Evolutionary conservation across 2,113 vertebrate genomes (phyloP), one percentile per base, ranked within the genome.

Genomic region (Scartelaos histophorus): DNA sequence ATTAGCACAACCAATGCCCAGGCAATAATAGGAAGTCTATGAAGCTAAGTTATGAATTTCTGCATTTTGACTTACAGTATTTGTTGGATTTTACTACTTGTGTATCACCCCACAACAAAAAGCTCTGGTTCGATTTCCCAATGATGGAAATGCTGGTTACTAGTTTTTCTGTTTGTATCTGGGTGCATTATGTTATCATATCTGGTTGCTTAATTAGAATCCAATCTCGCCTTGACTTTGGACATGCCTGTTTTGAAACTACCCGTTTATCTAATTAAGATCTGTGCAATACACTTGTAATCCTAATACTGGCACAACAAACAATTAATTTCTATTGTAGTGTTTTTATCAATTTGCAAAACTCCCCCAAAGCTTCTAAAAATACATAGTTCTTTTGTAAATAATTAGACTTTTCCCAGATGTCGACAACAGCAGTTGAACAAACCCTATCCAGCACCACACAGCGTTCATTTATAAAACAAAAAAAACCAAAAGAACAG

Each of bases 401-500:
- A 38, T 64, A 64, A 64, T 64, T 35, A 64, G 61, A 38, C 61
- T 21, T 64, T 45, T 75, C 58, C 1, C 11, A 58, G 56, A 29
- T 62, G 51, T n/a, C 13, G 35, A 43, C 69, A 22, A 15, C 70
- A 67, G 21, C 67, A 64, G 12, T 43, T 62, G 35, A 17, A 12
- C 45, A 35, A 73, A 58, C 7, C 43, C 43, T 71, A 38, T 35
- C 60, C 15, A 73, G 61, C 25, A 72, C 0, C 22, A 69, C 46
- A 19, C 65, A 12, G 45, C 68, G 45, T 19, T 57, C 47, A 78
- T 62, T 67, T 51, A 49, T 19, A 54, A 35, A 56, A 57, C 67
- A 70, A 29, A 21, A 61, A 61, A 80, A 66, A 25, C 69, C 66
- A 68, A 80, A 71, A 53, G 54, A 71, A 43, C 7, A 51, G 66